These are phyloP conservation scores for Intellagama lesueurii DNA, from an alignment of 2,797 vertebrate genomes.

Conservation along the genomic window DNA sequence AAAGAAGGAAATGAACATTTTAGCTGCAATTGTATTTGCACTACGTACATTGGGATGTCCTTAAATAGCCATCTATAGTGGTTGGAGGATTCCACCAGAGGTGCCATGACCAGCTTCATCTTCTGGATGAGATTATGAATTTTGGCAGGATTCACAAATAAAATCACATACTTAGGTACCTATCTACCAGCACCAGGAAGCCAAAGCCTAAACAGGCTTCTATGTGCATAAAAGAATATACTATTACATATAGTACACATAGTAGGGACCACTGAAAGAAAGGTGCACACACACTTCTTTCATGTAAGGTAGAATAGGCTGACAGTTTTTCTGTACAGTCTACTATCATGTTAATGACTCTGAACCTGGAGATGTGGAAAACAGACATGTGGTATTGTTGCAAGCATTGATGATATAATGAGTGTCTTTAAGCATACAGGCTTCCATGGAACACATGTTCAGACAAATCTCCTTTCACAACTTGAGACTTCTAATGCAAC, in stretches of 20 bases:
- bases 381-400: not conserved
- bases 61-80: not conserved
- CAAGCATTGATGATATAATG: not conserved
- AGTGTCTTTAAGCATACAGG: not conserved
- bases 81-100: too few relatives aligned
- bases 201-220: not conserved
- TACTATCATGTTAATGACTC: not conserved
- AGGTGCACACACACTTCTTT: not conserved
- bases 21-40: not conserved
- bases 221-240: not conserved
- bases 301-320: not conserved
- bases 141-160: not conserved
- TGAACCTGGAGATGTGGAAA: not conserved
- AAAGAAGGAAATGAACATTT: not conserved
- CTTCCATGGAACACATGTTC: not conserved
- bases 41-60: not conserved
- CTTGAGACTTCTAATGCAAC: not conserved
- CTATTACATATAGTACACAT: too few relatives aligned
- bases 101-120: not conserved
- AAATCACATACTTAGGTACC: not conserved
- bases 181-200: not conserved
- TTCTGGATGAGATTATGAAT: not conserved
- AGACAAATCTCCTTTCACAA: not conserved
- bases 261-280: too few relatives aligned
- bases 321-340: not conserved